These are phyloP conservation scores for Lacanobia oleracea DNA, from an alignment of 2,888 invertebrate genomes.

Conservation along the genomic window DNA sequence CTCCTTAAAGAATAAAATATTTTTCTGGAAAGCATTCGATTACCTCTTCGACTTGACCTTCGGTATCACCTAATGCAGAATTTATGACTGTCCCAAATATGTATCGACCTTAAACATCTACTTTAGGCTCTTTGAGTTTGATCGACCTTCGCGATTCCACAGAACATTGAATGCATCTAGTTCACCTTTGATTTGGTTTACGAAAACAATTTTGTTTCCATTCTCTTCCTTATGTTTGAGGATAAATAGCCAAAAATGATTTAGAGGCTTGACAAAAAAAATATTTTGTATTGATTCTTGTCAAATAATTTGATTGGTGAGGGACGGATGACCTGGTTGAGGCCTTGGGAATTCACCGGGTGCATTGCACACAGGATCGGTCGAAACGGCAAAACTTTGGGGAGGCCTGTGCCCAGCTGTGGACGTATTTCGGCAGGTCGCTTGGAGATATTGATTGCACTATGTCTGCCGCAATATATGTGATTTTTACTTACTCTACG, in stretches of 20 bases:
- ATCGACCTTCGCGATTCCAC: slow-evolving; percentile 39
- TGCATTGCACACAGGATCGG: too few relatives aligned
- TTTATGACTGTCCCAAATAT: slow-evolving; percentile 33
- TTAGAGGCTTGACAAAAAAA: background rate
- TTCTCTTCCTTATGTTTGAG: slow-evolving; percentile 42
- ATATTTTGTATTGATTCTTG: background rate
- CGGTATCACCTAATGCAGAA: background rate
- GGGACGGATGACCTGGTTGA: background rate
- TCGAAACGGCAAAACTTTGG: too few relatives aligned
- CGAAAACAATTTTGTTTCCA: slow-evolving; percentile 12
- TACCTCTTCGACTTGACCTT: background rate
- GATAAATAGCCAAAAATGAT: background rate
- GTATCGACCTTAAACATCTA: slow-evolving; percentile 15
- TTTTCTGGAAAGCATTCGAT: background rate
- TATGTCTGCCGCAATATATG: background rate
- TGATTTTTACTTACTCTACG: too few relatives aligned
- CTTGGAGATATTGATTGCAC: background rate
- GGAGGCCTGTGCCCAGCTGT: too few relatives aligned
- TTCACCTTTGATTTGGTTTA: slow-evolving; percentile 55
- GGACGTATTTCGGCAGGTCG: background rate
- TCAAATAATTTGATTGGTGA: background rate
- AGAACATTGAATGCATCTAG: slow-evolving; percentile 42
- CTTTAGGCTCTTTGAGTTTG: slow-evolving; percentile 29
- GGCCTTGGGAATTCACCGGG: too few relatives aligned
- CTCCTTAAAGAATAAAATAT: background rate